These are phyloP conservation scores for Ditylenchus dipsaci DNA, from an alignment of 1,140 invertebrate genomes.

Conservation along the genomic window DNA sequence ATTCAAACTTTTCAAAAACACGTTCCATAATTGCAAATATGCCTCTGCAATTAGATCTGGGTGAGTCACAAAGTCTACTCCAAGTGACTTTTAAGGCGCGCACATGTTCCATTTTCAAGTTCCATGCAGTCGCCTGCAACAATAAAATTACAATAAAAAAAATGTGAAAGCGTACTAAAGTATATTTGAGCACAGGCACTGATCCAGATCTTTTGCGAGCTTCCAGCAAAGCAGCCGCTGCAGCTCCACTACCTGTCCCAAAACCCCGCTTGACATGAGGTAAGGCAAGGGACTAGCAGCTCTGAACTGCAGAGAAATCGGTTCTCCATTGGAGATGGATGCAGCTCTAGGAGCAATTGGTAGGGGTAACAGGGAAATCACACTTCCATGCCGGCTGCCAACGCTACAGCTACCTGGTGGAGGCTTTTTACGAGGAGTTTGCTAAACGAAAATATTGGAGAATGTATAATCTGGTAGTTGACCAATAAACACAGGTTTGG, in stretches of 20 bases:
- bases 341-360: neutral
- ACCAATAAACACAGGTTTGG: too few relatives aligned
- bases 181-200: slow-evolving; percentile 22
- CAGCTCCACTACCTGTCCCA: neutral
- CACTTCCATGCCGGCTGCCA: neutral
- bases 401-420: neutral
- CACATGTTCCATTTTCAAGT: slow-evolving; percentile 42
- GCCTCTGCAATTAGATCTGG: slow-evolving; percentile 51
- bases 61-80: slow-evolving; percentile 45
- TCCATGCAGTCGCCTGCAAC: slow-evolving; percentile 45
- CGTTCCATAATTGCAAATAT: slow-evolving; percentile 51
- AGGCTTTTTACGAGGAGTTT: neutral
- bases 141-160: neutral
- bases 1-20: slow-evolving; percentile 54
- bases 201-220: slow-evolving; percentile 24
- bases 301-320: neutral
- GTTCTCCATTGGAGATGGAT: neutral
- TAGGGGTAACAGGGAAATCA: neutral
- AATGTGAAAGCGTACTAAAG: slow-evolving; percentile 13
- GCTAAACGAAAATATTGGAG: slow-evolving; percentile 8
- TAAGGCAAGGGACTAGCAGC: neutral
- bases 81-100: slow-evolving; percentile 52
- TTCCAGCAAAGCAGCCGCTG: slow-evolving; percentile 1
- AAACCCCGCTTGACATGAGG: neutral
- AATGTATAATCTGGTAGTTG: too few relatives aligned